Evolutionary conservation across 1,140 invertebrate genomes (phyloP), one percentile per base, ranked within the genome.

Genomic region (Reticulitermes speratus): DNA sequence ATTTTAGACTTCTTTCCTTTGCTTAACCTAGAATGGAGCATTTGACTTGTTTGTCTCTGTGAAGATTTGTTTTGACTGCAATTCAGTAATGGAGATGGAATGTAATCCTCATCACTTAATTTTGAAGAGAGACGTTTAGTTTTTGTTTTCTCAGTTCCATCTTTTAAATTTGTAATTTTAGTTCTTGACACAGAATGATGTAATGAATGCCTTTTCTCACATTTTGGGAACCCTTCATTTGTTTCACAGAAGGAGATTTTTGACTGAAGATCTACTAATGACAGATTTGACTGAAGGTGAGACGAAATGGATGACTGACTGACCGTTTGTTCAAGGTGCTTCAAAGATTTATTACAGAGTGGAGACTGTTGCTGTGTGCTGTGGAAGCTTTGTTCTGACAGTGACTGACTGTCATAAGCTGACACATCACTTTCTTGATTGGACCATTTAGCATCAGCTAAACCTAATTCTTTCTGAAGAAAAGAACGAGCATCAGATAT

Each of bases 401-500:
- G 65, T 7, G 65, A 75, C 14, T 25, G 65, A 14, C n/a, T 75
- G 25, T 75, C 65, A 75, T 75, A 16, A 75, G 25, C 65, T 75
- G 65, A 75, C n/a, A 6, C n/a, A 45, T 84, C 83, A 84, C 52
- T 52, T 9, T 84, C 16, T 25, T 84, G 25, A 12, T 9, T 89
- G 11, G 86, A 87, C 92, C 92, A 93, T 55, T 91, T 89, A 23
- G 92, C 88, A 82, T 90, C 88, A 86, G 90, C 88, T 12, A 93
- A 87, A 11, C 92, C 92, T 38, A 94, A 89, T 89, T 93, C 92
- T 88, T 91, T 91, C 91, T 93, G 87, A 38, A 92, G 91, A 55
- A 44, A 44, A 25, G 82, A 44, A 84, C 96, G 94, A 30, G 98
- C 97, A 91, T 98, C 96, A 59, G 93, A 88, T 65, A 99, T 95